Evolutionary conservation across 2,113 vertebrate genomes (phyloP).

Genomic region (Smithornis capensis): DNA sequence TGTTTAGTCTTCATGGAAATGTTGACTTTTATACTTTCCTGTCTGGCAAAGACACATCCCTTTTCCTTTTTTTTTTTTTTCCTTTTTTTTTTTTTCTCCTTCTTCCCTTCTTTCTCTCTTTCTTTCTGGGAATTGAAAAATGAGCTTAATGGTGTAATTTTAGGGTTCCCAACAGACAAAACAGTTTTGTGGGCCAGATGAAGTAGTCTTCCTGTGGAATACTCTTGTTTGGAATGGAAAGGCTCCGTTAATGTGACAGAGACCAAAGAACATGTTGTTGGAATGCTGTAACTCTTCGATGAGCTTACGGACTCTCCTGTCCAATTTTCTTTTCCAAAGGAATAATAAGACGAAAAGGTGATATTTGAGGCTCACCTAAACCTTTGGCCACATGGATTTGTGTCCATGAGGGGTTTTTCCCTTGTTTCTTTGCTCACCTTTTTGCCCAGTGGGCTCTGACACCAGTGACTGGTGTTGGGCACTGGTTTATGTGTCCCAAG

Average conservation of each 20-base stretch:
- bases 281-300: not conserved
- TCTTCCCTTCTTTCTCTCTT: not conserved
- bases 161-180: constrained; percentile 41
- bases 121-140: constrained; percentile 43
- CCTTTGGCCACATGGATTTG: not conserved
- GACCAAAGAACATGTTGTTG: not conserved
- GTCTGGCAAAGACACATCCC: constrained; percentile 50
- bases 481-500: not conserved
- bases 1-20: constrained; percentile 70
- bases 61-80: not conserved
- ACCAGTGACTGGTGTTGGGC: not conserved
- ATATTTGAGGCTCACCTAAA: not conserved
- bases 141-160: not conserved
- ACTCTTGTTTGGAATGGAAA: constrained; percentile 11
- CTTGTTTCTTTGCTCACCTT: not conserved
- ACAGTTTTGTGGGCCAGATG: not conserved
- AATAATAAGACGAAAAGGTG: not conserved
- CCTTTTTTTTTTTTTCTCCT: not conserved
- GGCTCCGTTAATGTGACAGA: not conserved
- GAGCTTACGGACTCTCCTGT: not conserved
- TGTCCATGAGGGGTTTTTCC: not conserved
- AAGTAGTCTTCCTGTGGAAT: constrained; percentile 9
- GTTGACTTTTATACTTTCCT: constrained; percentile 66
- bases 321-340: not conserved
- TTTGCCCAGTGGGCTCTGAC: not conserved